These are phyloP conservation scores for Plumapathes pennacea DNA, from an alignment of 92 coral and sea anemone species.

Conservation along the genomic window DNA sequence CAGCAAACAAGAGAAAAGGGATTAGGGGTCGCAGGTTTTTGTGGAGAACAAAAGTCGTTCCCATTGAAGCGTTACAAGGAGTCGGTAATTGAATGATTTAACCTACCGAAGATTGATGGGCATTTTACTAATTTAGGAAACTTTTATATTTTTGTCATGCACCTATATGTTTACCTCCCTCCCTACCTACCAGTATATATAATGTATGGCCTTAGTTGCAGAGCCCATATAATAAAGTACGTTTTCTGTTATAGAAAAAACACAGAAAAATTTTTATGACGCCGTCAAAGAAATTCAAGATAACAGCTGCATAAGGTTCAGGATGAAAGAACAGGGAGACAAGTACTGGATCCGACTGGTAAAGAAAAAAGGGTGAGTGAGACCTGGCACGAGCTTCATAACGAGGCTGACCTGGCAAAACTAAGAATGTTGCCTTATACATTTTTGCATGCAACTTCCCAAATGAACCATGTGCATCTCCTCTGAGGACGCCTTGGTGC, in stretches of 20 bases:
- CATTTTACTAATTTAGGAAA: too few species aligned
- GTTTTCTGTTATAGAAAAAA: conserved; percentile 14
- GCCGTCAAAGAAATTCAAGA: conserved; percentile 55
- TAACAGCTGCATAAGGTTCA: conserved; percentile 55
- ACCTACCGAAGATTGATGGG: background rate
- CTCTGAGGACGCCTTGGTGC: too few species aligned
- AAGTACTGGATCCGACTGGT: conserved; percentile 64
- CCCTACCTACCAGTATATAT: too few species aligned
- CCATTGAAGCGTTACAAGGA: conserved; percentile 29
- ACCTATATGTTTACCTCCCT: too few species aligned
- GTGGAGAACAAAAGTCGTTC: conserved; percentile 58
- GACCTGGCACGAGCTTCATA: background rate
- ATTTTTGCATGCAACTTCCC: background rate
- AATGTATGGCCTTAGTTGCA: too few species aligned
- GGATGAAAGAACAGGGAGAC: conserved; percentile 28
- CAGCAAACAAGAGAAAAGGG: conserved; percentile 44
- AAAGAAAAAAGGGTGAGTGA: conserved; percentile 55
- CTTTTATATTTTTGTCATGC: too few species aligned
- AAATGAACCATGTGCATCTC: too few species aligned
- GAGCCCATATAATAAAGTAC: background rate
- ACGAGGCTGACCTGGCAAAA: background rate
- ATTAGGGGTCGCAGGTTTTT: conserved; percentile 37
- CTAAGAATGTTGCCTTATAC: background rate
- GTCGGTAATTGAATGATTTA: conserved; percentile 24
- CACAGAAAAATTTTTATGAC: conserved; percentile 27